Base-by-base conservation (phyloP, 2,888 invertebrate species). In the Eucriotettix oculatus region DNA sequence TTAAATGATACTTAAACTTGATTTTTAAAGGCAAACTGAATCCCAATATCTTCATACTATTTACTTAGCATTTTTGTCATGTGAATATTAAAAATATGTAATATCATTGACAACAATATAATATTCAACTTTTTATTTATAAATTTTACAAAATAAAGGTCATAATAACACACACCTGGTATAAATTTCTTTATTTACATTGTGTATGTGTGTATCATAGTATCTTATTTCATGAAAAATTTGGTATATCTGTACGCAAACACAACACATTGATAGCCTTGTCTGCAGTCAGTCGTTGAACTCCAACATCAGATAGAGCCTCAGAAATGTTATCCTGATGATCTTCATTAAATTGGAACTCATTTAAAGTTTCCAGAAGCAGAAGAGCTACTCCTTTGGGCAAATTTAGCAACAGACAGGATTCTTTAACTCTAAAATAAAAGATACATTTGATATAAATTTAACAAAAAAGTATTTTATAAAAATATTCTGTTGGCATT, bases 321-420 rank as follows among this genome's bases (percentile, higher is more conserved):
- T 78, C 77, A 61, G 76, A 78, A 10, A 75, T 74, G 1, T 73
- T 72, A 16, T 75, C 75, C 57, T 76, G 76, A 2, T 42, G 52
- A 12, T 42, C 58, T 17, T 62, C 59, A 10, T 17, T 42, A 10
- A 56, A 40, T 29, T 62, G 56, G 67, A 68, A 72, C 58, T 68
- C 73, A 66, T 69, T 69, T n/a, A 93, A 69, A 0, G 83, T 77
- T 62, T 86, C 82, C 48, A 85, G 79, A 16, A 93, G 74, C 5
- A 90, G 76, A 56, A 90, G 76, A 0, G 90, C 90, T 48, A 89
- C 86, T 0, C 90, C 91, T 67, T 84, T 80, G 54, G 86, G 81
- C 67, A 90, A 74, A 67, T 85, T 89, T 52, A 93, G 74, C 52
- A 93, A 74, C 65, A 79, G 79, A 70, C 86, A 86, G 0, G 88